Evolutionary conservation across 2,888 invertebrate genomes (phyloP), one percentile per base, ranked within the genome.

Genomic region (Athalia rosae): DNA sequence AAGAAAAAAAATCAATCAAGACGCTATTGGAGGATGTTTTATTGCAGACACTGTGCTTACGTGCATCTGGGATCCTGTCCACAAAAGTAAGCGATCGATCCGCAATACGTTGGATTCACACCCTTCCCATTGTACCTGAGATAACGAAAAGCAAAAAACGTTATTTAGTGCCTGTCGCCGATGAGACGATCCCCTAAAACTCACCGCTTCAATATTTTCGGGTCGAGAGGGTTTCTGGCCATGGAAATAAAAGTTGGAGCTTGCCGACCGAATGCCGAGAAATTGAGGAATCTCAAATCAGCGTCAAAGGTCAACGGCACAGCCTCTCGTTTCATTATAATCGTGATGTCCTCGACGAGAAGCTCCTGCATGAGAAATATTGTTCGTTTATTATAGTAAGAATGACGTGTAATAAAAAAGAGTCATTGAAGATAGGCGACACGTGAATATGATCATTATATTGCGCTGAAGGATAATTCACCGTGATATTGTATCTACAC

Each of bases 1-100:
- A n/a, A n/a, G n/a, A n/a, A n/a, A n/a, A n/a, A n/a, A 28, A 28
- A 28, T 28, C 1, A 28, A 28, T 28, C 2, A 28, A 28, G 28
- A 28, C 0, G 28, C 28, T 28, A 28, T 28, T 28, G 2, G 28
- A 28, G 28, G 28, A 28, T 28, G 28, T 28, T 28, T 28, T 28
- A 28, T 28, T 28, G 28, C 28, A 28, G 0, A 1, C 76, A 53
- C 7, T 58, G 69, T 83, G 90, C 92, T 91, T 89, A 93, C 93
- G 90, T 90, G 87, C 94, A 94, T 79, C 91, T 88, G 41, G 89
- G 84, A 83, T 93, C 91, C 79, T 94, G 93, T 28, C 94, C 94
- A 83, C 94, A 94, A 85, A 94, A 94, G 85, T 93, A 92, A 0
- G 93, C 92, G 80, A 94, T 92, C 7, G 91, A 92, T 83, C 92